A percentile compares a stretch with the other conserved stretches of the same genome.
Evolutionary conservation across 1,140 invertebrate species (phyloP).

Genomic region (Conus betulinus): DNA sequence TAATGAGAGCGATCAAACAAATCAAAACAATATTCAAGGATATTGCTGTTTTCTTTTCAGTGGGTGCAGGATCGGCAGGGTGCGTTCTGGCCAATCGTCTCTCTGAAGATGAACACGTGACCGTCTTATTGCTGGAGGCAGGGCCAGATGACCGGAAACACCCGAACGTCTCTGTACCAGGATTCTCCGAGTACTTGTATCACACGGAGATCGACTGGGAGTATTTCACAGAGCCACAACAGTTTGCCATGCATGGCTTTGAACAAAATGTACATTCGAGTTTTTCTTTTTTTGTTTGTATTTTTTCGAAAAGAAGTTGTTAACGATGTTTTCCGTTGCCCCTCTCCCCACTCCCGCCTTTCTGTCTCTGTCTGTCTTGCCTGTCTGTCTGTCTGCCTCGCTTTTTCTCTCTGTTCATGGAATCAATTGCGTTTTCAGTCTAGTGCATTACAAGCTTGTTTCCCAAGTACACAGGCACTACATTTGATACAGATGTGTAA

Average conservation of each 20-base stretch:
- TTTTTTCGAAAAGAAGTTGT: no score
- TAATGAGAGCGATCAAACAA: no score
- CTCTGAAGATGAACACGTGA: conserved; percentile 42
- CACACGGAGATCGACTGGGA: conserved; percentile 36
- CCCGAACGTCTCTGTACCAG: conserved; percentile 34
- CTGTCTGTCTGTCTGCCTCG: no score
- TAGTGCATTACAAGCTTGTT: no score
- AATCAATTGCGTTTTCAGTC: no score
- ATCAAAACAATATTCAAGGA: no score
- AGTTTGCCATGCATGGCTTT: conserved; percentile 31
- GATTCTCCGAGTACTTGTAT: conserved; percentile 25
- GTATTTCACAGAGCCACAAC: conserved; percentile 22
- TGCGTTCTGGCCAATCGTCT: conserved; percentile 43
- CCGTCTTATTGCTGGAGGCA: conserved; percentile 43
- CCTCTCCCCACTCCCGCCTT: neutral
- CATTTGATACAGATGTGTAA: no score
- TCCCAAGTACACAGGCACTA: no score
- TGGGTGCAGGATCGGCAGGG: conserved; percentile 43
- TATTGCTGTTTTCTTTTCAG: conserved; percentile 7
- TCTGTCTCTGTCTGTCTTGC: no score
- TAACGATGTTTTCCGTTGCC: neutral
- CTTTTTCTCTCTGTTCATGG: no score
- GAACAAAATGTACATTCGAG: conserved; percentile 17
- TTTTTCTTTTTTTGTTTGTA: no score
- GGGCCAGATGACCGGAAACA: conserved; percentile 43